phyloP scores from a whole-genome alignment of 2,113 vertebrate genomes.

The Sphaerodactylus townsendi region DNA sequence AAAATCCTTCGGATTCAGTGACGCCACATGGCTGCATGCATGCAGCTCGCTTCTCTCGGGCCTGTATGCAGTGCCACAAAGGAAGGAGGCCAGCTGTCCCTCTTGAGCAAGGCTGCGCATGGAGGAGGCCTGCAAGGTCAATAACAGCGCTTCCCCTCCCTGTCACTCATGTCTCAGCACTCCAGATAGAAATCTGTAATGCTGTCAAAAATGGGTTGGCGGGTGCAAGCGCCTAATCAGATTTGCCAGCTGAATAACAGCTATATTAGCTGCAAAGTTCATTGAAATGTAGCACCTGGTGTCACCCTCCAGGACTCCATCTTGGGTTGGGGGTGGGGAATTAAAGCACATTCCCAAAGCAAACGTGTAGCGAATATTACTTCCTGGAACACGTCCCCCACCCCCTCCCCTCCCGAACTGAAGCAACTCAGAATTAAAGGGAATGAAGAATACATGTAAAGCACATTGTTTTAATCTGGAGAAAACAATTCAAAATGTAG shows the following conservation, averaged over 20 bases:
- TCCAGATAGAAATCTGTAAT: background rate
- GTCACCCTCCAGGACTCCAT: background rate
- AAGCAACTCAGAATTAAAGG: background rate
- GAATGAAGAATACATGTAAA: background rate
- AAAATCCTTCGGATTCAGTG: background rate
- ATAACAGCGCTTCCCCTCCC: background rate
- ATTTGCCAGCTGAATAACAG: background rate
- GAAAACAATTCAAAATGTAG: background rate
- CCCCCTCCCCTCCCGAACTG: background rate
- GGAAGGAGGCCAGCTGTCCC: background rate
- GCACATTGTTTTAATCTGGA: background rate
- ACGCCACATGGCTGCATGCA: background rate
- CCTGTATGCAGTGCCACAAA: slow-evolving; percentile 1
- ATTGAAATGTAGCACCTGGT: background rate
- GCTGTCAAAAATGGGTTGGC: background rate
- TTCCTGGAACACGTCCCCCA: background rate
- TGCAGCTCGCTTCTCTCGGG: background rate
- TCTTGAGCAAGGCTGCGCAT: background rate
- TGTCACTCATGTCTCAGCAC: background rate
- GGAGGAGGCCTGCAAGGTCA: background rate
- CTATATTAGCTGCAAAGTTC: background rate
- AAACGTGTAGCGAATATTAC: background rate
- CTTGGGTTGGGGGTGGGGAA: background rate
- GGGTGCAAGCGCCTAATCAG: background rate
- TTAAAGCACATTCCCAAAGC: background rate